phyloP scores from a whole-genome alignment of 2,888 invertebrate genomes.

The Allolobophora icterica region DNA sequence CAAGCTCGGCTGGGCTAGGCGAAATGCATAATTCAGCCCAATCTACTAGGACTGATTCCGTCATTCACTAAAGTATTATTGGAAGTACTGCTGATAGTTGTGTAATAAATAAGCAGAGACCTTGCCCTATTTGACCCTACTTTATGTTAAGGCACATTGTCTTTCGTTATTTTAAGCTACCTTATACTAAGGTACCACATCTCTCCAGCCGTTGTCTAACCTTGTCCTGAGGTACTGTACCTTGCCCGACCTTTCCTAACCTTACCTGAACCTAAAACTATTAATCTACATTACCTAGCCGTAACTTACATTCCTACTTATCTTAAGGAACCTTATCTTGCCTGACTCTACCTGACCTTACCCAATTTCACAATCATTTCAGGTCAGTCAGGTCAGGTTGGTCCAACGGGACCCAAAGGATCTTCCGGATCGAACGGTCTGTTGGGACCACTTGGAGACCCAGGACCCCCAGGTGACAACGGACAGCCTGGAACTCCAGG shows the following conservation, averaged over 20 bases:
- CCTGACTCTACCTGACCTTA: not conserved
- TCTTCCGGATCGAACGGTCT: conserved; percentile 32
- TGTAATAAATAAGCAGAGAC: not conserved
- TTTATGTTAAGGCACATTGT: not conserved
- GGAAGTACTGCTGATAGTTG: not conserved
- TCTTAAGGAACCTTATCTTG: not conserved
- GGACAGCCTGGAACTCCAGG: conserved; percentile 51
- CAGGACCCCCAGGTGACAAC: conserved; percentile 49
- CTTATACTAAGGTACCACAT: not conserved
- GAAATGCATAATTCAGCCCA: no score
- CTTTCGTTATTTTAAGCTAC: not conserved
- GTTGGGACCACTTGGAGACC: conserved; percentile 30
- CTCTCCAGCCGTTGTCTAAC: not conserved
- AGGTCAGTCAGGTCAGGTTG: conserved; percentile 43
- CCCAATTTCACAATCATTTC: not conserved
- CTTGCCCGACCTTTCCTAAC: not conserved
- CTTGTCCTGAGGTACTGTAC: not conserved
- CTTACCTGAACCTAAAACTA: no score
- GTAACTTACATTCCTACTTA: no score
- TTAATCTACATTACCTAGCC: no score
- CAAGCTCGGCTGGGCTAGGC: not conserved
- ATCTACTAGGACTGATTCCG: no score
- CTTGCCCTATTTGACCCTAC: not conserved
- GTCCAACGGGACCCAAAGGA: conserved; percentile 39
- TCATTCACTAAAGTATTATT: not conserved